Percentiles rank a stretch among this genome's conserved stretches.
phyloP scores from a whole-genome alignment of 2,888 invertebrate genomes.

The Monoplex corrugatus region DNA sequence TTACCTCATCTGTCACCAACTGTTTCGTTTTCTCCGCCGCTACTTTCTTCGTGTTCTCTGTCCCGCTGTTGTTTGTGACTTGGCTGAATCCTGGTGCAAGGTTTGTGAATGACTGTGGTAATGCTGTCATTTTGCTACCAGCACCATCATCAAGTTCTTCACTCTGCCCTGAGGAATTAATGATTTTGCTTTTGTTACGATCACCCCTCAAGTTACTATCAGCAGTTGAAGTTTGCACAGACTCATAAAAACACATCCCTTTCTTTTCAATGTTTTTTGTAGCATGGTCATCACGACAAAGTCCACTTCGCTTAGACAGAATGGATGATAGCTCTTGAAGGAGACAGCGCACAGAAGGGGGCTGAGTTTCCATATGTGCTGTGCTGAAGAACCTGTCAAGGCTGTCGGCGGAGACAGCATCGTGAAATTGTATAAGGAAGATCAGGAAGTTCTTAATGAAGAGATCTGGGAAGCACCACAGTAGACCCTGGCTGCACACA shows the following conservation, averaged over 20 bases:
- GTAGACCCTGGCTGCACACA: neutral
- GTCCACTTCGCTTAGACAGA: neutral
- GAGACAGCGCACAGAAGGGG: neutral
- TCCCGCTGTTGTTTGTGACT: no score
- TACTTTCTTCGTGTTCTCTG: no score
- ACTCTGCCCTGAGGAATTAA: no score
- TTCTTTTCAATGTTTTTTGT: neutral
- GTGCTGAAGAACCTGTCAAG: constrained; percentile 9
- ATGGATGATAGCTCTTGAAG: neutral
- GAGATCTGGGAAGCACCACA: constrained; percentile 17
- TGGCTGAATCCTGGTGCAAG: no score
- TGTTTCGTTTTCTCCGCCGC: no score
- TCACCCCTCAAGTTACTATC: no score
- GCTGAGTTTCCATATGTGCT: neutral
- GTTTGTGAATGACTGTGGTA: no score
- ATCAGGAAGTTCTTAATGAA: neutral
- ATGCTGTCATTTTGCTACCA: no score
- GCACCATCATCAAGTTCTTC: neutral
- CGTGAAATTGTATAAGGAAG: neutral
- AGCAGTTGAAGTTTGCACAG: no score
- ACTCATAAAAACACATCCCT: no score
- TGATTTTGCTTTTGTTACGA: no score
- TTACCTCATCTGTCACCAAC: no score
- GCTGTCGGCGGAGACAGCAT: neutral
- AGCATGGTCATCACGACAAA: neutral